These are phyloP conservation scores for Macrophya annulata DNA, from an alignment of 2,888 invertebrate species.

Conservation along the genomic window DNA sequence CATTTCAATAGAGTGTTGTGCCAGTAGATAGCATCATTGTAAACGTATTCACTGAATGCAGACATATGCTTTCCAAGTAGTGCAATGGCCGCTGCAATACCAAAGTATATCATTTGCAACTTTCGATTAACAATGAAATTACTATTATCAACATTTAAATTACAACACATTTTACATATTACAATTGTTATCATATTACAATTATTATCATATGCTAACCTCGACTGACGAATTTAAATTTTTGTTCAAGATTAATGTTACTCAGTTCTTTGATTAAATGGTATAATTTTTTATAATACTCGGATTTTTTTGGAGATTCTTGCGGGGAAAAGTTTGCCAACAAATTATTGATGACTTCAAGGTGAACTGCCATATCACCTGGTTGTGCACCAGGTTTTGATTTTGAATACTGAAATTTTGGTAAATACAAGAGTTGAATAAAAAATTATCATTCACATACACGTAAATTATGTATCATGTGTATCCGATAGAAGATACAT, in stretches of 20 bases:
- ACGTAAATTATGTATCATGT: not conserved
- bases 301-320: slow-evolving; percentile 36
- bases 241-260: slow-evolving; percentile 47
- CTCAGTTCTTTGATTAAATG: slow-evolving; percentile 63
- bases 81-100: slow-evolving; percentile 63
- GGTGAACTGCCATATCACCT: slow-evolving; percentile 65
- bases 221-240: slow-evolving; percentile 1
- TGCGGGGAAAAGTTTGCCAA: slow-evolving; percentile 65
- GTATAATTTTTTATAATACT: slow-evolving; percentile 59
- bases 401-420: slow-evolving; percentile 61
- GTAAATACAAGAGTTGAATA: slow-evolving; percentile 18
- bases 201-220: not conserved
- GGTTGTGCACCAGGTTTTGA: slow-evolving; percentile 49
- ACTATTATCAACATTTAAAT: not conserved
- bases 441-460: not conserved
- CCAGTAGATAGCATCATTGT: slow-evolving; percentile 71
- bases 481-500: slow-evolving; percentile 19
- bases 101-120: not conserved
- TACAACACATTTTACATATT: not conserved
- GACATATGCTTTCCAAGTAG: slow-evolving; percentile 66
- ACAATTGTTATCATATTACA: not conserved
- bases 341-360: slow-evolving; percentile 67
- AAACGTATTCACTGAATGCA: slow-evolving; percentile 65
- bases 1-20: slow-evolving; percentile 62
- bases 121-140: not conserved